Evolutionary conservation across 2,113 vertebrate species (phyloP).

Genomic region (Alethe diademata): DNA sequence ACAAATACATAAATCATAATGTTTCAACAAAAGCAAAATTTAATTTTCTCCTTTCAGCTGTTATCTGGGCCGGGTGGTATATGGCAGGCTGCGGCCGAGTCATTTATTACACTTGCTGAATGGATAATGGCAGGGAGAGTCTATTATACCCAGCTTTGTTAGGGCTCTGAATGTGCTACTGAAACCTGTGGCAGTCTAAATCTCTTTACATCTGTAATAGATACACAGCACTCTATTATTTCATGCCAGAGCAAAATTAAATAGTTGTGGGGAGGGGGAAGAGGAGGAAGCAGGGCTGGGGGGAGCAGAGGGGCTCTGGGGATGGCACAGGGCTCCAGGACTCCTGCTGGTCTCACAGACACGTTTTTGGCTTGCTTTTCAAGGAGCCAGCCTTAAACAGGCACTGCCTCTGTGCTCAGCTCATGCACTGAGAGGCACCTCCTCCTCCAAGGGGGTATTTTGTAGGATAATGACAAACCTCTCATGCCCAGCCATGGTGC

Average conservation of each 20-base stretch:
- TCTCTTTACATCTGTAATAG: constrained; percentile 83
- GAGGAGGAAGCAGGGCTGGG: neutral
- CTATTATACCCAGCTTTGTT: constrained; percentile 89
- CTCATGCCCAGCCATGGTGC: no score
- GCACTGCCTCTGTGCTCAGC: neutral
- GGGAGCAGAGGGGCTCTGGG: neutral
- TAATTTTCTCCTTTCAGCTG: constrained; percentile 93
- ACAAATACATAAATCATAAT: constrained; percentile 99
- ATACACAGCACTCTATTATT: constrained; percentile 86
- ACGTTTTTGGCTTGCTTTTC: neutral
- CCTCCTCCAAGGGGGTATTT: neutral
- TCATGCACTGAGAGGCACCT: neutral
- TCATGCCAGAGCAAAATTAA: constrained; percentile 81
- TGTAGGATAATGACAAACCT: neutral
- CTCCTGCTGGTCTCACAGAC: neutral
- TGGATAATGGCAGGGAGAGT: constrained; percentile 89
- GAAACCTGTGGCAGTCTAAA: constrained; percentile 79
- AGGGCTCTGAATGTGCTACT: constrained; percentile 78
- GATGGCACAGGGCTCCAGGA: neutral
- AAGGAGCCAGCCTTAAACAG: neutral
- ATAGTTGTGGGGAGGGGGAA: constrained; percentile 61
- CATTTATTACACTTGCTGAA: constrained; percentile 96
- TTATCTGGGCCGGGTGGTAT: constrained; percentile 91
- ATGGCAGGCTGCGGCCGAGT: constrained; percentile 86
- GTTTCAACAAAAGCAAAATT: constrained; percentile 99